Percentiles rank a stretch among this genome's conserved stretches.
phyloP scores from a whole-genome alignment of 2,113 vertebrate species.

The rat (Rattus norvegicus) region GRCr8 NC_086026.1:113473001-113473500 shows the following conservation, averaged over 20 bases:
- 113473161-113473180: not conserved
- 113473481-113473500: not conserved
- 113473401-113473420: not conserved
- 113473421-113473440: not conserved
- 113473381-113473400: not conserved
- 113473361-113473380: not conserved
- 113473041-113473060: constrained; percentile 41
- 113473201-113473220: not conserved
- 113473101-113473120: not conserved
- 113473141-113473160: not conserved
- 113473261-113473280: not conserved
- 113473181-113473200: not conserved
- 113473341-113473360: not conserved
- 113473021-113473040: not conserved
- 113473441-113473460: not conserved
- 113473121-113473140: constrained; percentile 3
- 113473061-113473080: not conserved
- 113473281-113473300: not conserved
- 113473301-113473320: not conserved
- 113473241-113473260: not conserved
- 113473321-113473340: not conserved
- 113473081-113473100: constrained; percentile 23
- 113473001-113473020: not conserved
- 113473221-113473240: not conserved
- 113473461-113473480: not conserved